Conservation (phyloP, 2,888 invertebrate genomes). For the Deroplatys truncata region DNA sequence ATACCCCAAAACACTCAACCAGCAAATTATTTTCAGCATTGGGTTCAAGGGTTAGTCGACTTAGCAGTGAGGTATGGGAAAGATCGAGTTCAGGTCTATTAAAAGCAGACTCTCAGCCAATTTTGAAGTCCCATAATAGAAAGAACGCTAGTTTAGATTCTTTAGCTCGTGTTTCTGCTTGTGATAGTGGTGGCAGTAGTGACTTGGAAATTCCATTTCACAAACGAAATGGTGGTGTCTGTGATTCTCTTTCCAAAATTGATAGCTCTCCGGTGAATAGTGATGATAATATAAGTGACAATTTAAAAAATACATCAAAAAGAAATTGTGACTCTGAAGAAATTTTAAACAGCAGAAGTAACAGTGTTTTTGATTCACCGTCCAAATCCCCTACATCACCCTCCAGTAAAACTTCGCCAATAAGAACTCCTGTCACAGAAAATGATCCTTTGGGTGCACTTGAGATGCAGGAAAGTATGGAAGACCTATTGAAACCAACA, state of each 20-base stretch:
- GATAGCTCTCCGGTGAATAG: background rate
- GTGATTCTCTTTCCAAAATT: background rate
- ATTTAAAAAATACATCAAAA: background rate
- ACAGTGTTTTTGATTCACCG: constrained; percentile 10
- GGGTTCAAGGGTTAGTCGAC: constrained; percentile 20
- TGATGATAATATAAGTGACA: background rate
- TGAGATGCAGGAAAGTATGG: constrained; percentile 43
- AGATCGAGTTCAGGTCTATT: background rate
- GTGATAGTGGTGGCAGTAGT: constrained; percentile 8
- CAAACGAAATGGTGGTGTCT: background rate
- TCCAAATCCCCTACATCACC: constrained; percentile 14
- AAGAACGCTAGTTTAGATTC: constrained; percentile 21
- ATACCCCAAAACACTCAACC: constrained; percentile 5
- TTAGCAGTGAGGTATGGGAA: constrained; percentile 23
- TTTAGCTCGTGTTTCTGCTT: constrained; percentile 1
- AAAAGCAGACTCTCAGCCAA: background rate
- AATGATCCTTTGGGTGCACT: constrained; percentile 90
- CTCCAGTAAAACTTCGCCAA: constrained; percentile 56
- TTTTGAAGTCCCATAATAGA: background rate
- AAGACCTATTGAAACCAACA: constrained; percentile 32
- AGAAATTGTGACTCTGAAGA: background rate
- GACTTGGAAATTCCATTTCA: background rate
- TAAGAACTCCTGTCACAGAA: constrained; percentile 78
- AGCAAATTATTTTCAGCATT: constrained; percentile 23
- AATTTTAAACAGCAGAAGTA: background rate